Percentiles rank a stretch among this genome's conserved stretches.
Evolutionary conservation across 2,888 invertebrate species (phyloP).

Genomic region (Stenoptilia bipunctidactyla): DNA sequence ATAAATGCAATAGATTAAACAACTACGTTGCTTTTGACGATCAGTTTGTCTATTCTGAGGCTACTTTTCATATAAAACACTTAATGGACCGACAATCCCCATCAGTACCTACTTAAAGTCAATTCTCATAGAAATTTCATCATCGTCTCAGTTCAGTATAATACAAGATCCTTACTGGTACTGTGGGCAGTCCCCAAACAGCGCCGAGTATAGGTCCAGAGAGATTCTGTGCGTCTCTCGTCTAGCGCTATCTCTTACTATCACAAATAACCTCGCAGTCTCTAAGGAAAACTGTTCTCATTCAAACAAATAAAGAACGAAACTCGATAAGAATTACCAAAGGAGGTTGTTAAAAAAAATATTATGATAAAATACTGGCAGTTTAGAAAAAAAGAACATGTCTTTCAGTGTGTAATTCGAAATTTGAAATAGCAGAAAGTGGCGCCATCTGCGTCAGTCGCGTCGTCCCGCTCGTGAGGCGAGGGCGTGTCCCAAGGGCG

Average conservation of each 20-base stretch:
- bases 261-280: slow-evolving; percentile 32
- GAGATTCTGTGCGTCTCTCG: slow-evolving; percentile 55
- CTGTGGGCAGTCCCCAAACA: slow-evolving; percentile 48
- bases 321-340: slow-evolving; percentile 22
- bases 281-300: slow-evolving; percentile 47
- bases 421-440: slow-evolving; percentile 25
- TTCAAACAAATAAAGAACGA: slow-evolving; percentile 16
- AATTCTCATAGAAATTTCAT: slow-evolving; percentile 69
- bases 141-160: slow-evolving; percentile 65
- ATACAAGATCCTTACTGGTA: slow-evolving; percentile 53
- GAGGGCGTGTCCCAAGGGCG: slow-evolving; percentile 71
- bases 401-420: slow-evolving; percentile 19
- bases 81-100: slow-evolving; percentile 45
- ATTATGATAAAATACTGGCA: not conserved
- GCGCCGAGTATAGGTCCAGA: slow-evolving; percentile 42
- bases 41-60: too few species aligned
- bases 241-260: slow-evolving; percentile 47
- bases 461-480: slow-evolving; percentile 64
- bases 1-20: too few species aligned
- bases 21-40: too few species aligned
- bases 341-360: not conserved
- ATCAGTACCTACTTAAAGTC: slow-evolving; percentile 55
- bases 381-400: slow-evolving; percentile 1
- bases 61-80: too few species aligned
- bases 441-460: slow-evolving; percentile 54